Conservation (phyloP, 2,113 vertebrate genomes). For the Azemiops feae region DNA sequence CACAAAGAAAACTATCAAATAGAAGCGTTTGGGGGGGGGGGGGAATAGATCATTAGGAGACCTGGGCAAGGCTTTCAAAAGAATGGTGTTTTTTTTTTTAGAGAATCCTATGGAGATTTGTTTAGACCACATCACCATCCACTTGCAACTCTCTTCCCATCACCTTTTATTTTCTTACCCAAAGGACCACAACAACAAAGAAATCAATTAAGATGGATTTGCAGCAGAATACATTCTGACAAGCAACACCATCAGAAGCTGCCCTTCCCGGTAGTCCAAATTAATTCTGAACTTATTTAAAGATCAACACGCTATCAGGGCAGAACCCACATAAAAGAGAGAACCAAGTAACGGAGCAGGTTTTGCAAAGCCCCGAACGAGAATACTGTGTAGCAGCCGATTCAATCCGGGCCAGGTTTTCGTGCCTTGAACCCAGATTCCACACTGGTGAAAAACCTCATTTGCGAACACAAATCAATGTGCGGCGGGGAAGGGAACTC, state of each 20-base stretch:
- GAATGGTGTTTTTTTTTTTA: background rate
- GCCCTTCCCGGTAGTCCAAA: background rate
- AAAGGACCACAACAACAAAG: background rate
- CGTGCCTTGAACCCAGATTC: too few relatives aligned
- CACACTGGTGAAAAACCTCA: too few relatives aligned
- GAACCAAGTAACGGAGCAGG: background rate
- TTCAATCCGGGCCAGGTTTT: background rate
- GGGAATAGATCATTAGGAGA: background rate
- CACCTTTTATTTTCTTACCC: background rate
- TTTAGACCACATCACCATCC: background rate
- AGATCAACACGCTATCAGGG: background rate
- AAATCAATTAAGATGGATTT: background rate
- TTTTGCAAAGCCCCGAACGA: background rate
- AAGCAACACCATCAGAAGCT: background rate
- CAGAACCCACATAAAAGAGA: background rate
- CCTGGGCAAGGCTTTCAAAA: background rate
- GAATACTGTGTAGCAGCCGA: too few relatives aligned
- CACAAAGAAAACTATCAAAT: background rate
- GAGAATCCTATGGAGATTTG: background rate
- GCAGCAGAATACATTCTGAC: background rate
- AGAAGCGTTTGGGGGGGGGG: too few relatives aligned
- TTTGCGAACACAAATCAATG: background rate
- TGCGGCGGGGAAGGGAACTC: background rate
- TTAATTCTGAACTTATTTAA: background rate
- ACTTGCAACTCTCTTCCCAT: background rate